Percentiles rank a stretch among this genome's conserved stretches.
Conservation (phyloP, 2,888 invertebrate genomes). For the Acanthoscelides obtectus region DNA sequence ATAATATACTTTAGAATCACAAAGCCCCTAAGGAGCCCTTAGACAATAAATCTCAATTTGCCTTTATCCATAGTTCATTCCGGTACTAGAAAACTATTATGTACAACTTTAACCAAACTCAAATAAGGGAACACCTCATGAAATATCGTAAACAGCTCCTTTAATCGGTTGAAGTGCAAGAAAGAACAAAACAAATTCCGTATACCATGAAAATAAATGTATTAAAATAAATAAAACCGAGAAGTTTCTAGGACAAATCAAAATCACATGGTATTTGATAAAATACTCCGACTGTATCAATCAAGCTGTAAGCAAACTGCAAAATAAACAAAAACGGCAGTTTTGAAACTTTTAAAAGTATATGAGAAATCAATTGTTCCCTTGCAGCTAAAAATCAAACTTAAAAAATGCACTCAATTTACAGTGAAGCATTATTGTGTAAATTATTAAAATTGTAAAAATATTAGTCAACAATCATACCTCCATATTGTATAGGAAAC, state of each 20-base stretch:
- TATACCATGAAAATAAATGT: too few species aligned
- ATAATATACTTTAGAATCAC: constrained; percentile 27
- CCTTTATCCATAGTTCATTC: neutral
- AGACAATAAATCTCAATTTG: constrained; percentile 13
- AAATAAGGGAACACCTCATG: neutral
- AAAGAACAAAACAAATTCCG: neutral
- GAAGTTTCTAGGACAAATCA: too few species aligned
- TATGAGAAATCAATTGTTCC: neutral
- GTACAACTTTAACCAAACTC: neutral
- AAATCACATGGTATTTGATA: too few species aligned
- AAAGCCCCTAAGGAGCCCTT: constrained; percentile 21
- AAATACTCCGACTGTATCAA: too few species aligned
- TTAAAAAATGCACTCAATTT: neutral
- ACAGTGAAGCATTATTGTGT: neutral
- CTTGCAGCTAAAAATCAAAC: neutral
- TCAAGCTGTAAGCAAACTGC: too few species aligned
- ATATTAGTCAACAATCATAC: constrained; percentile 28
- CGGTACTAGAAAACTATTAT: constrained; percentile 1
- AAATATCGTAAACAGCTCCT: neutral
- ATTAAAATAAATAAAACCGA: too few species aligned
- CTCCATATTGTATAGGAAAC: constrained; percentile 26
- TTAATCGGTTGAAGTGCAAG: neutral
- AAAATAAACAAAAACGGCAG: too few species aligned
- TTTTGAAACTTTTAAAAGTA: neutral
- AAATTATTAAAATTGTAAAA: constrained; percentile 10